Evolutionary conservation across 2,888 invertebrate species (phyloP), one percentile per base, ranked within the genome.

Genomic region (Pseudeuparius sepicola): DNA sequence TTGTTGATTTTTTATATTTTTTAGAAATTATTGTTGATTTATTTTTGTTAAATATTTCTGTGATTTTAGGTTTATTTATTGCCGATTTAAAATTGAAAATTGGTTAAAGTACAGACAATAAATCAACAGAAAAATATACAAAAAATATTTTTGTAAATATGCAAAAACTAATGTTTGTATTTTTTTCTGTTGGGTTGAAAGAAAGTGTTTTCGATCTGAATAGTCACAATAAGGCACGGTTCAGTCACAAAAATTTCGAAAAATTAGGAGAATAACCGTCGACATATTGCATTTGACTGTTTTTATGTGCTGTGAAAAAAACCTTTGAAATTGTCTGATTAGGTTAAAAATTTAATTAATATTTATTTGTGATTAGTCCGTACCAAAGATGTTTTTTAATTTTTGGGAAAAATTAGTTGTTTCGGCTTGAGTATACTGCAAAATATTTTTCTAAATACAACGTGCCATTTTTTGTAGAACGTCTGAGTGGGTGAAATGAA

Each of bases 261-360:
- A 29, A 17, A 29, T 7, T 10, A 12, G 13, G 14, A 5, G 25
- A 25, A 28, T 20, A 53, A 53, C 54, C 55, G 56, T 52, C 48
- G 43, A 50, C 49, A 48, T 42, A 49, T 46, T 47, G 49, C 55
- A 56, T 55, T 48, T 55, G 60, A 60, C 61, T 61, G 60, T 59
- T 58, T 55, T 60, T 56, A 59, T 57, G 64, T 61, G 64, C 64
- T 64, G 64, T 64, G 64, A 61, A 48, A 50, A 44, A 48, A 50
- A 46, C 38, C 43, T 42, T 46, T 49, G 47, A 50, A 55, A 50
- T 57, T 51, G 59, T 59, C 59, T 57, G 59, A 59, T 53, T 59
- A 59, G 58, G 55, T 55, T 57, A 54, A 54, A 50, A 52, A 54
- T 52, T 51, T 54, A 54, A 55, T 56, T 56, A 53, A 54, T 55